Percentiles rank a stretch among this genome's conserved stretches.
phyloP scores from a whole-genome alignment of 2,797 vertebrate genomes.

The Mycteria americana region DNA sequence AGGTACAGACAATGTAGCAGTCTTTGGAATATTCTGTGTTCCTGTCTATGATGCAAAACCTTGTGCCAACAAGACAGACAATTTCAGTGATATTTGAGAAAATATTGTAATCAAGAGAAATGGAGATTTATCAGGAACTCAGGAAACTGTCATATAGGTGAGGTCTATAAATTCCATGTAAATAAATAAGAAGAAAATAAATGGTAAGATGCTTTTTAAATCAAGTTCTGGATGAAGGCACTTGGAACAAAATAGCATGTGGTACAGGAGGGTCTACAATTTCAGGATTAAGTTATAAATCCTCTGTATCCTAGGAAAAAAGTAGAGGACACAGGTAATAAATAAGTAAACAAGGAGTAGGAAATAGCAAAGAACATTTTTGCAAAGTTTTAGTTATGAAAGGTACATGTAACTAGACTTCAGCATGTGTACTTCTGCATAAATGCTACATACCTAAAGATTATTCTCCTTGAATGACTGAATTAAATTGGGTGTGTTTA shows the following conservation, averaged over 20 bases:
- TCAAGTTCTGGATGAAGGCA: background rate
- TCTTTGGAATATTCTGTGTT: background rate
- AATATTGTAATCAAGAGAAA: background rate
- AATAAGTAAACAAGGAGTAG: background rate
- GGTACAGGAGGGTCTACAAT: background rate
- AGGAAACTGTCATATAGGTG: background rate
- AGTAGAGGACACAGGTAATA: background rate
- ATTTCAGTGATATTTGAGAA: background rate
- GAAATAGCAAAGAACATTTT: background rate
- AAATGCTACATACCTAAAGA: background rate
- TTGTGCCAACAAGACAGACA: background rate
- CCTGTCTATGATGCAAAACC: background rate
- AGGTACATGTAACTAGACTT: background rate
- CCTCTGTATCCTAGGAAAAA: background rate
- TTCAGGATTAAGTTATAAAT: background rate
- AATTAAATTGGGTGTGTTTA: background rate
- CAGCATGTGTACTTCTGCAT: background rate
- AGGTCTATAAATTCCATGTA: background rate
- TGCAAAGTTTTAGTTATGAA: background rate
- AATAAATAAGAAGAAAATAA: background rate
- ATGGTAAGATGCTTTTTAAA: background rate
- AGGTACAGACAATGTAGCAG: background rate
- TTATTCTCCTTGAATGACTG: background rate
- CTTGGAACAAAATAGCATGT: background rate
- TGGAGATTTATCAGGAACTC: background rate